A percentile compares a stretch with the other conserved stretches of the same genome.
phyloP scores from a whole-genome alignment of 1,140 invertebrate species.

The Goniozus legneri region DNA sequence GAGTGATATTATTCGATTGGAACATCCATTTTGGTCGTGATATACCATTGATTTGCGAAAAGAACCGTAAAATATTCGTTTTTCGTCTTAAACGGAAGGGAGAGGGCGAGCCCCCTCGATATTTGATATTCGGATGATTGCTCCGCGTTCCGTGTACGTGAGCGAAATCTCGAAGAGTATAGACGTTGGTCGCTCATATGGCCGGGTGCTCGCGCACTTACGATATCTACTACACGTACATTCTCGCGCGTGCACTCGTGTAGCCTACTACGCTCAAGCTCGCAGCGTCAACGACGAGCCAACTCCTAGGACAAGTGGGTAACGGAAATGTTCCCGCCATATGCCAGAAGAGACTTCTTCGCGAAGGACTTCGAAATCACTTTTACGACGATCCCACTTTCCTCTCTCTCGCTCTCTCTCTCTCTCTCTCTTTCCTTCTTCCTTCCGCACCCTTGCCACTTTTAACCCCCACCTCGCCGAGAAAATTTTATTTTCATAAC shows the following conservation, averaged over 20 bases:
- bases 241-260: too few relatives aligned
- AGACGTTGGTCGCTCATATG: neutral
- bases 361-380: constrained; percentile 16
- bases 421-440: too few relatives aligned
- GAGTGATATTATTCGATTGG: too few relatives aligned
- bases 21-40: too few relatives aligned
- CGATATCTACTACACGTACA: too few relatives aligned
- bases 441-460: too few relatives aligned
- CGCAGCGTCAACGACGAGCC: too few relatives aligned
- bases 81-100: constrained; percentile 9
- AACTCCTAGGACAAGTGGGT: constrained; percentile 13
- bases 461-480: neutral
- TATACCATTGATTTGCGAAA: too few relatives aligned
- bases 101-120: too few relatives aligned
- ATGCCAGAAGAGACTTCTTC: constrained; percentile 12
- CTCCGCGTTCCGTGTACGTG: constrained; percentile 10
- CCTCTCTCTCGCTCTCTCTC: constrained; percentile 5
- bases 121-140: constrained; percentile 21
- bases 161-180: constrained; percentile 10
- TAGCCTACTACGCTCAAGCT: too few relatives aligned
- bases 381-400: constrained; percentile 9
- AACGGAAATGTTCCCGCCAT: constrained; percentile 22
- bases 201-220: neutral
- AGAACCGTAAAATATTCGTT: neutral
- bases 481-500: constrained; percentile 22